Conservation (phyloP, 2,113 vertebrate species). For the Antechinus stuartii region DNA sequence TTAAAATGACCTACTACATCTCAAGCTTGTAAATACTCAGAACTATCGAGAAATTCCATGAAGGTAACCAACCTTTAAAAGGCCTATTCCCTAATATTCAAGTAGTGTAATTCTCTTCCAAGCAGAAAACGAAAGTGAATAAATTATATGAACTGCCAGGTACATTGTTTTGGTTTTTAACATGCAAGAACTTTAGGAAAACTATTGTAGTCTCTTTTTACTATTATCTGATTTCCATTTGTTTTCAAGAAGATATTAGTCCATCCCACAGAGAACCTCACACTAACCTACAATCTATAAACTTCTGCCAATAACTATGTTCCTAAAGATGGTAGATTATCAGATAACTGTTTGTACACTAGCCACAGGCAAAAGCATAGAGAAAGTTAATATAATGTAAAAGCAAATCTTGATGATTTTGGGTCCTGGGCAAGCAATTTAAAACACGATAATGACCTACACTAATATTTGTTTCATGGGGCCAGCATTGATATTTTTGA, state of each 20-base stretch:
- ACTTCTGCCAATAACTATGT: constrained; percentile 12
- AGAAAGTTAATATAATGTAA: constrained; percentile 53
- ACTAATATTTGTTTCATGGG: background rate
- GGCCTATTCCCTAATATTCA: constrained; percentile 21
- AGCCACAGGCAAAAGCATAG: constrained; percentile 12
- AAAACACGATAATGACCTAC: background rate
- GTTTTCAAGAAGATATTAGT: constrained; percentile 14
- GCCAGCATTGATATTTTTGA: background rate
- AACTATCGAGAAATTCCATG: constrained; percentile 25
- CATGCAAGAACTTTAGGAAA: background rate
- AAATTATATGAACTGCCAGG: background rate
- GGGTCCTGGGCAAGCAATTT: constrained; percentile 19
- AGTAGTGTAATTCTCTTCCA: background rate
- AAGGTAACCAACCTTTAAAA: constrained; percentile 45
- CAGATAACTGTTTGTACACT: constrained; percentile 46
- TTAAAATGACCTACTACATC: constrained; percentile 59
- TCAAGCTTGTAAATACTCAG: constrained; percentile 39
- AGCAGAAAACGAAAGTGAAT: constrained; percentile 37
- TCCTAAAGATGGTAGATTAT: constrained; percentile 2
- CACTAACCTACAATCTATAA: background rate
- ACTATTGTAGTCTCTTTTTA: background rate
- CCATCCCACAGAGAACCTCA: constrained; percentile 33
- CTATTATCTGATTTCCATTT: constrained; percentile 36
- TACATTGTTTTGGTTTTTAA: background rate
- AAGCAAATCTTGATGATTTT: background rate